Conservation (phyloP, 2,113 vertebrate species). For the Myodes glareolus region DNA sequence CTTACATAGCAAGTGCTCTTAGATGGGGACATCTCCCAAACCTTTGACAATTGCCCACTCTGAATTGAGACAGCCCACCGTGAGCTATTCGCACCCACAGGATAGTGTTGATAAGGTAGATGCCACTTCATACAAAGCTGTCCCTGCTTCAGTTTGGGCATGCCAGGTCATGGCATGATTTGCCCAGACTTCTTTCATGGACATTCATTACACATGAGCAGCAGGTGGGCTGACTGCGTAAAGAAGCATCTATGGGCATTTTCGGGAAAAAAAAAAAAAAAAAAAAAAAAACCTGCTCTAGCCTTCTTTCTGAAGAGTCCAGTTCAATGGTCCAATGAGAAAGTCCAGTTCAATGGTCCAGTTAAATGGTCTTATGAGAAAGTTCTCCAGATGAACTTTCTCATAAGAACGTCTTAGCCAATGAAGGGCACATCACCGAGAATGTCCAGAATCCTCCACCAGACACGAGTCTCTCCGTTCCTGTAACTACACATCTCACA, state of each 20-base stretch:
- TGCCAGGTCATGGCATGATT: neutral
- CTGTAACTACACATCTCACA: neutral
- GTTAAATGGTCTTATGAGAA: no score
- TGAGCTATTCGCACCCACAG: neutral
- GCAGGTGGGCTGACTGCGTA: neutral
- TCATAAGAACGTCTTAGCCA: neutral
- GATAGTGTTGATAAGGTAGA: neutral
- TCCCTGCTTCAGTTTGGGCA: neutral
- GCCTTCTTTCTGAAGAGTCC: neutral
- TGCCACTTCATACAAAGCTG: neutral
- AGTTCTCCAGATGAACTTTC: neutral
- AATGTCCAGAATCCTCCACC: neutral
- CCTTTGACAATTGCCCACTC: neutral
- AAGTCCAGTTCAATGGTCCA: neutral
- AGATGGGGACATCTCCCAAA: neutral
- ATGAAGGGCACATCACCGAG: neutral
- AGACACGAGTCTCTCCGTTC: neutral
- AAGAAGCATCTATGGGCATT: neutral
- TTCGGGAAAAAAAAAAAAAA: neutral
- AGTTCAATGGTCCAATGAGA: neutral
- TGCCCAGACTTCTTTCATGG: neutral
- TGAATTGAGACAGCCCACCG: neutral
- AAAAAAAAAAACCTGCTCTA: neutral
- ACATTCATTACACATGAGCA: neutral
- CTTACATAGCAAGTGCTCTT: no score